Evolutionary conservation across 1,140 invertebrate species (phyloP), one percentile per base, ranked within the genome.

Genomic region (Sinella curviseta): DNA sequence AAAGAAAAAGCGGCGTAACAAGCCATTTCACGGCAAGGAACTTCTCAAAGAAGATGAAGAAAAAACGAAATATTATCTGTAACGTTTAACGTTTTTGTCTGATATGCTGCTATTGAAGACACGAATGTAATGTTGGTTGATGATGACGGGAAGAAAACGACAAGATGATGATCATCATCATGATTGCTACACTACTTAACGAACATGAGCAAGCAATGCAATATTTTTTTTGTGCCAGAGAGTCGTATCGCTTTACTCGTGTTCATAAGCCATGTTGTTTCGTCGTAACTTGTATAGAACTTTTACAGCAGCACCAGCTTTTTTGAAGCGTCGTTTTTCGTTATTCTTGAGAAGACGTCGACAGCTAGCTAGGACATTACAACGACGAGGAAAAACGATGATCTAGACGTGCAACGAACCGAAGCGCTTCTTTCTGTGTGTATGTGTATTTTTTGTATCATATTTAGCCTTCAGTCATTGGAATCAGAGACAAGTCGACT

Each of bases 341-440:
- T 60, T 12, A n/a, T 26, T 60, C 24, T 60, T n/a, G n/a, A n/a
- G n/a, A 26, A 16, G 24, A 60, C 24, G 57, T 60, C 39, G 39
- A 48, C 39, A 48, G 57, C 57, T 60, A 60, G 12, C 20, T 48
- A 48, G 39, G 39, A 48, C 39, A 48, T 48, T 48, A 8, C 20
- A 4, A 26, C 24, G 24, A 60, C 14, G 14, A 60, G 24, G 57
- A 60, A 26, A 60, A 60, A n/a, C 57, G 24, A 60, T 26, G 57
- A 26, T 12, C 57, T 17, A 60, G 57, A n/a, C 57, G 57, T 60
- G 57, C 57, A 60, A 60, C 57, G 57, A 60, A 60, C 57, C 57
- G 57, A n/a, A 60, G 24, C 8, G 57, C 14, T n/a, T 26, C 8
- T 60, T 26, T 60, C 24, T 60, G 3, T n/a, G 3, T 60, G 24